Base-by-base conservation (phyloP, 1,140 invertebrate species). In the Myzus persicae region DNA sequence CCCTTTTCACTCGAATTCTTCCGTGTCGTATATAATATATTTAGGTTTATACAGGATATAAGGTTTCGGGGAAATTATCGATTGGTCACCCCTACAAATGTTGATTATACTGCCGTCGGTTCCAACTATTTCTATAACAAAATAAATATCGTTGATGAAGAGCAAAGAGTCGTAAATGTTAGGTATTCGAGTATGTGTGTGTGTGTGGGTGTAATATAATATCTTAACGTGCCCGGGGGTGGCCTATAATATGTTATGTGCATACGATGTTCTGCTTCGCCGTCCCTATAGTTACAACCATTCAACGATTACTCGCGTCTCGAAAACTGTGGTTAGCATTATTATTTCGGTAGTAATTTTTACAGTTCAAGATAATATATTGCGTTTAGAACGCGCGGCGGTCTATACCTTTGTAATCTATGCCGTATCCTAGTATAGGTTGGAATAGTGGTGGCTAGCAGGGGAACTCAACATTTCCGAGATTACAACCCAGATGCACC, bases 331-430 rank as follows among this genome's bases (percentile, higher is more conserved):
- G 59, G 59, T 76, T 76, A 76, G 36, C 31, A n/a, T n/a, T 76
- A 76, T 76, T 76, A 76, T 76, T 76, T 76, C n/a, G 31, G 59
- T 76, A 76, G 31, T 76, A 76, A 76, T 76, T 76, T 76, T 76
- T 76, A 76, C 59, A n/a, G 59, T 76, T n/a, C 31, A n/a, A 76
- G n/a, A 76, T 76, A n/a, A 76, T 76, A 76, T 76, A 76, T 76
- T n/a, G 59, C 59, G n/a, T 76, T 76, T 76, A n/a, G n/a, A n/a
- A n/a, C 59, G 31, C 59, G 31, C 31, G 59, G n/a, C n/a, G n/a
- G 59, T 76, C 31, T 76, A 76, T 76, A n/a, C 59, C 59, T 76
- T 76, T 76, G 14, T 76, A 76, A 76, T 76, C 31, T 76, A 76
- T 76, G 59, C 7, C 31, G n/a, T 76, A 76, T 76, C 4, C n/a